Base-by-base conservation (phyloP, 1,140 invertebrate genomes). In the Thalassaphorura encarpata region DNA sequence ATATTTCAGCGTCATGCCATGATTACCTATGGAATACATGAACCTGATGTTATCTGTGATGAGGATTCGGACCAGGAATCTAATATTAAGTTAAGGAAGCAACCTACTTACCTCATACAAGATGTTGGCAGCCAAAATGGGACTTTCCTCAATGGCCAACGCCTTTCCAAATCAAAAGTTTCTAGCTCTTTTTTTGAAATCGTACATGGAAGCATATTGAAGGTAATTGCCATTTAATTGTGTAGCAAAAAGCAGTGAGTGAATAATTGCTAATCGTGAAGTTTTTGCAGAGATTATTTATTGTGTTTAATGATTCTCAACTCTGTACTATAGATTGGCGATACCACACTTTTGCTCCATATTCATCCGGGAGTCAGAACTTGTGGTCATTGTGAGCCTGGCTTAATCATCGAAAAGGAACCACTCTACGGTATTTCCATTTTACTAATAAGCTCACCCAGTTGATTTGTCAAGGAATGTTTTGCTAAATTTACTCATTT, bases 81-180 rank as follows among this genome's bases (percentile, higher is more conserved):
- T 1, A 72, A 74, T 33, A 72, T 72, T 16, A n/a, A n/a, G n/a
- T n/a, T n/a, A n/a, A n/a, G n/a, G n/a, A n/a, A n/a, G n/a, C n/a
- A n/a, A n/a, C n/a, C n/a, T n/a, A 68, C 72, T 2, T 94, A 90
- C 68, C 73, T 78, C 45, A 77, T 87, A 0, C 75, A 78, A n/a
- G 90, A 94, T 71, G 67, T 85, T 46, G 88, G 87, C 8, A 93
- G 88, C 29, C 79, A 85, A 66, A 93, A 92, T 70, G 91, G 90
- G 1, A 93, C 89, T 0, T 78, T 82, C 52, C 67, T 94, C 2
- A 90, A 95, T 72, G 83, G 84, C 0, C 77, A 75, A 28, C 75
- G 85, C 56, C 75, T 95, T 61, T 83, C 85, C 0, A 76, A 77
- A 28, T 76, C 81, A 1, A 84, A 86, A 66, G 77, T 81, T 67